Evolutionary conservation across 2,113 vertebrate species (phyloP), one percentile per base, ranked within the genome.

Genomic region (Etia nguti): DNA sequence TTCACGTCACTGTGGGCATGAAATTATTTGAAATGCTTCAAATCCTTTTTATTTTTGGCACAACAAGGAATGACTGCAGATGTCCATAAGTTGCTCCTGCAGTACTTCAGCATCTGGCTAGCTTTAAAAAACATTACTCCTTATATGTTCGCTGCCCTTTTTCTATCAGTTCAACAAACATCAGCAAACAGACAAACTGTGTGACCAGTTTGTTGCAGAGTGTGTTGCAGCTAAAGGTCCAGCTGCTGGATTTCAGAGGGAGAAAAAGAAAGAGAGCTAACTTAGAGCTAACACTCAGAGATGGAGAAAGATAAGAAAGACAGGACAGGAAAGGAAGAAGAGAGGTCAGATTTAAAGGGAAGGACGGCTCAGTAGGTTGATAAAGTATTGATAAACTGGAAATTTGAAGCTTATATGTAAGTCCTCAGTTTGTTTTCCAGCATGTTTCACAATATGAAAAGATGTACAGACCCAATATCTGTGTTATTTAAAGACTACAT

Each of bases 51-150:
- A n/a, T 62, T 18, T 36, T 36, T 36, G 3, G 59, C 31, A 36
- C 8, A 62, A 36, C 36, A 1, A 7, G 0, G 4, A 65, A 12
- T 0, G 10, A 65, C 60, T 38, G 60, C 60, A 36, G 59, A 65
- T 65, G 60, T 41, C 10, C 38, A 41, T 12, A 11, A 41, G 38
- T 41, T 41, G 38, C 29, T 29, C 29, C 4, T 29, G 29, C 29
- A 29, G 3, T 29, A 29, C 29, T 65, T 36, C 59, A 62, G 59
- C 16, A 62, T 62, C 9, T 20, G 20, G 59, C 59, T 62, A 62
- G 18, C 59, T 18, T 62, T 36, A 36, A 10, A 59, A 11, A 36
- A 65, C 60, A 65, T 65, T n/a, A 62, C 31, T 65, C 18, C 4
- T 6, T 65, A 12, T 36, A 36, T 65, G 60, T 18, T n/a, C 60